phyloP scores from a whole-genome alignment of 2,888 invertebrate species.

The Drosophila antonietae region DNA sequence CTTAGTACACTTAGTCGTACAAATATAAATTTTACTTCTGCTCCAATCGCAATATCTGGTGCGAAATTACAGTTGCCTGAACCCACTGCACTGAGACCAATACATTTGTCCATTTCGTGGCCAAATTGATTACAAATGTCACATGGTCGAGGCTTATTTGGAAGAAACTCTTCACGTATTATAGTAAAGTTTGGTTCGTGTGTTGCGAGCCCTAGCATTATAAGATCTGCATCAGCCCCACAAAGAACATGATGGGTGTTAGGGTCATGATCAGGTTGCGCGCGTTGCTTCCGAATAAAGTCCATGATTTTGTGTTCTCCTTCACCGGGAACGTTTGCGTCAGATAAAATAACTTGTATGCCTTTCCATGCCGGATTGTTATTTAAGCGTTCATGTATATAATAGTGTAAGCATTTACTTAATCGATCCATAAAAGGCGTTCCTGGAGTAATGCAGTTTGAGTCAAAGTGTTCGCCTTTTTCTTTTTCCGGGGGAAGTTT shows the following conservation, averaged over 20 bases:
- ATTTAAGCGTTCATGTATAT: constrained; percentile 87
- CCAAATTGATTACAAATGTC: constrained; percentile 96
- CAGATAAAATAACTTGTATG: constrained; percentile 98
- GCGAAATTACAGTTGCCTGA: constrained; percentile 84
- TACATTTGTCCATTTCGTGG: constrained; percentile 97
- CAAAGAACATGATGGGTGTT: constrained; percentile 99
- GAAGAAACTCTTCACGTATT: constrained; percentile 99
- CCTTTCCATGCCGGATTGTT: constrained; percentile 97
- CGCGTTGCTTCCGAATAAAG: constrained; percentile 97
- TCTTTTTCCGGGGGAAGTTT: constrained; percentile 94
- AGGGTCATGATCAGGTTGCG: constrained; percentile 97
- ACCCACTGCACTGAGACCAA: constrained; percentile 88
- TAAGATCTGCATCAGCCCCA: constrained; percentile 99
- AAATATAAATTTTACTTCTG: constrained; percentile 95
- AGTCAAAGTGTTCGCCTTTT: constrained; percentile 97
- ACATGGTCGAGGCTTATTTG: constrained; percentile 97
- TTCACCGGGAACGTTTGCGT: constrained; percentile 99
- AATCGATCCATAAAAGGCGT: constrained; percentile 98
- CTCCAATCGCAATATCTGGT: constrained; percentile 87
- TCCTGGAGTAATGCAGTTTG: constrained; percentile 99
- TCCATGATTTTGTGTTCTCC: constrained; percentile 99
- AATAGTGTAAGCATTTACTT: constrained; percentile 89
- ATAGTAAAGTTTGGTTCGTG: constrained; percentile 99
- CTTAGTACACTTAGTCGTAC: constrained; percentile 96
- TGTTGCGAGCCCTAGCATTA: constrained; percentile 99